Conservation (phyloP, 2,888 invertebrate species). For the Spilarctia lutea region DNA sequence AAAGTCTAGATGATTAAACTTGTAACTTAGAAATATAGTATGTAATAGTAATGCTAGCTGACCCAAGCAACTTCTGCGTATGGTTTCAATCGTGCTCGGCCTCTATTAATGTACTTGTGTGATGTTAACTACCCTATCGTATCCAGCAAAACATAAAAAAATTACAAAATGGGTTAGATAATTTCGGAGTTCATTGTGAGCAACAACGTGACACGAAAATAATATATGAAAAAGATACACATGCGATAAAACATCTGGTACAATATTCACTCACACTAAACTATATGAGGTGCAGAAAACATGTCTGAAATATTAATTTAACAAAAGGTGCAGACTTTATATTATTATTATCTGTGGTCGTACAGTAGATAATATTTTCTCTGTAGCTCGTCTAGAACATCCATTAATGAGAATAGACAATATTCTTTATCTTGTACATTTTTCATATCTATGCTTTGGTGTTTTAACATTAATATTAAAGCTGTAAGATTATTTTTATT, state of each 20-base stretch:
- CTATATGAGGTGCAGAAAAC: conserved; percentile 10
- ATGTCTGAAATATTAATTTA: conserved; percentile 16
- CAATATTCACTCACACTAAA: neutral
- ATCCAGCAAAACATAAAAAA: too few relatives aligned
- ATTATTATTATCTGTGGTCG: conserved; percentile 4
- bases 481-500: neutral
- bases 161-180: too few relatives aligned
- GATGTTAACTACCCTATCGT: too few relatives aligned
- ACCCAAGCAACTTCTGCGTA: too few relatives aligned
- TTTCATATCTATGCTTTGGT: neutral
- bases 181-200: too few relatives aligned
- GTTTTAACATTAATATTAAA: neutral
- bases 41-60: too few relatives aligned
- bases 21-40: too few relatives aligned
- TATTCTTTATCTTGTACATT: neutral
- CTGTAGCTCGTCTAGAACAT: conserved; percentile 5
- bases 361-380: conserved; percentile 17
- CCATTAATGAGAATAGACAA: conserved; percentile 11
- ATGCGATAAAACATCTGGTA: conserved; percentile 10
- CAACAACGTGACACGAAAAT: too few relatives aligned
- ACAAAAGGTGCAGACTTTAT: conserved; percentile 17
- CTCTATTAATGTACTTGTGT: too few relatives aligned
- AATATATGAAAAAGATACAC: neutral
- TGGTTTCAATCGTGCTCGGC: too few relatives aligned
- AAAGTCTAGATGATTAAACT: too few relatives aligned